A percentile compares a stretch with the other conserved stretches of the same genome.
phyloP scores from a whole-genome alignment of 1,140 invertebrate species.

The Anagrus nilaparvatae region DNA sequence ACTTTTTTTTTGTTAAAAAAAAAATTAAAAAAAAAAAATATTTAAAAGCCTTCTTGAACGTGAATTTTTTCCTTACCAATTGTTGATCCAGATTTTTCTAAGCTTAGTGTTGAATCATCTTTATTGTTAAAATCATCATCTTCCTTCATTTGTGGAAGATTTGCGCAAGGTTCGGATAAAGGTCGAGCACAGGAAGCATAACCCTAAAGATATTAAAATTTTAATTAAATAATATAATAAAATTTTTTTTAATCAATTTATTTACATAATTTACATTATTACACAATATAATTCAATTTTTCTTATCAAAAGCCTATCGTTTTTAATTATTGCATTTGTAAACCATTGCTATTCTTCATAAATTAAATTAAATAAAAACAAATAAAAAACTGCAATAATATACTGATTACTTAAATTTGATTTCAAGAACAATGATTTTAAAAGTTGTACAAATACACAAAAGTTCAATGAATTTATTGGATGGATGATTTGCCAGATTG shows the following conservation, averaged over 20 bases:
- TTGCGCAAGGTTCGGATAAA: constrained; percentile 32
- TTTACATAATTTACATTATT: too few species aligned
- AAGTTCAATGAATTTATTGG: too few species aligned
- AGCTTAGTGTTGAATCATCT: constrained; percentile 26
- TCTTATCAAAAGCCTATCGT: too few species aligned
- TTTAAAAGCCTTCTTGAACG: background rate
- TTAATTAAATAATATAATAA: background rate
- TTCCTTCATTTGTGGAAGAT: constrained; percentile 49
- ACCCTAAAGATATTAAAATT: constrained; percentile 28
- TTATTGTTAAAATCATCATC: constrained; percentile 34
- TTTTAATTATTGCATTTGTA: too few species aligned
- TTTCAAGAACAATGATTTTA: too few species aligned
- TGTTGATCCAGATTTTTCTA: constrained; percentile 26
- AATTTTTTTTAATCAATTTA: too few species aligned
- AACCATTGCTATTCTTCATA: too few species aligned
- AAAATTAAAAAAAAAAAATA: background rate
- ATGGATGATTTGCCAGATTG: too few species aligned
- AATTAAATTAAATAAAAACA: constrained; percentile 2
- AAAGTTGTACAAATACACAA: too few species aligned
- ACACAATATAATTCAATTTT: too few species aligned
- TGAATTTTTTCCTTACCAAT: constrained; percentile 24
- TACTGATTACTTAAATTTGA: too few species aligned
- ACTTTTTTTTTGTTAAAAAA: background rate
- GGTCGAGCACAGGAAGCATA: constrained; percentile 31
- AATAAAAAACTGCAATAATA: too few species aligned